phyloP scores from a whole-genome alignment of 1,140 invertebrate species.

The Scaptomyza montana region DNA sequence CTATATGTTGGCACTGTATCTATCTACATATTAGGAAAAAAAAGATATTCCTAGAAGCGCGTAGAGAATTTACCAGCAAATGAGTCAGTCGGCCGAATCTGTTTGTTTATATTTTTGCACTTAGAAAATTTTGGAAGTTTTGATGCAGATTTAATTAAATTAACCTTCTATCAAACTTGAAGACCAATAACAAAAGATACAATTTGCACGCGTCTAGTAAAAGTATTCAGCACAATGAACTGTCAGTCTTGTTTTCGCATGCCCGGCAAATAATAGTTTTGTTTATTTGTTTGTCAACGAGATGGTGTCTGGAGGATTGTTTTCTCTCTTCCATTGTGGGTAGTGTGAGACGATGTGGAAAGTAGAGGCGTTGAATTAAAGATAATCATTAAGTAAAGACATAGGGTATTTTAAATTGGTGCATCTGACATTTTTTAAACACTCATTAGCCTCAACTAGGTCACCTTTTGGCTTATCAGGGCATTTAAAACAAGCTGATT shows the following conservation, averaged over 20 bases:
- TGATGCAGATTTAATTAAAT: conserved; percentile 58
- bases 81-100: conserved; percentile 36
- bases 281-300: conserved; percentile 27
- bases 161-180: conserved; percentile 49
- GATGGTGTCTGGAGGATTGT: conserved; percentile 23
- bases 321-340: conserved; percentile 20
- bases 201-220: background rate
- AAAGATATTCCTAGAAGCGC: conserved; percentile 39
- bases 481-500: conserved; percentile 37
- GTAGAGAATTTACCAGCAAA: conserved; percentile 34
- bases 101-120: conserved; percentile 17
- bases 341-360: background rate
- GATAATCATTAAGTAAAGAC: background rate
- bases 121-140: conserved; percentile 36
- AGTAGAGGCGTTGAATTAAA: background rate
- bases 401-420: conserved; percentile 1
- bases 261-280: conserved; percentile 20
- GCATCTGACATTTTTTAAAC: conserved; percentile 31
- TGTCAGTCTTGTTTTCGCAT: conserved; percentile 9
- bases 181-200: background rate
- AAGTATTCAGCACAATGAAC: conserved; percentile 27
- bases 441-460: conserved; percentile 57
- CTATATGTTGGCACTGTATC: conserved; percentile 26
- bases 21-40: background rate
- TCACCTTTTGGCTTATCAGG: conserved; percentile 78